Base-by-base conservation (phyloP, 2,113 vertebrate genomes). In the Apistogramma diplotaenia region DNA sequence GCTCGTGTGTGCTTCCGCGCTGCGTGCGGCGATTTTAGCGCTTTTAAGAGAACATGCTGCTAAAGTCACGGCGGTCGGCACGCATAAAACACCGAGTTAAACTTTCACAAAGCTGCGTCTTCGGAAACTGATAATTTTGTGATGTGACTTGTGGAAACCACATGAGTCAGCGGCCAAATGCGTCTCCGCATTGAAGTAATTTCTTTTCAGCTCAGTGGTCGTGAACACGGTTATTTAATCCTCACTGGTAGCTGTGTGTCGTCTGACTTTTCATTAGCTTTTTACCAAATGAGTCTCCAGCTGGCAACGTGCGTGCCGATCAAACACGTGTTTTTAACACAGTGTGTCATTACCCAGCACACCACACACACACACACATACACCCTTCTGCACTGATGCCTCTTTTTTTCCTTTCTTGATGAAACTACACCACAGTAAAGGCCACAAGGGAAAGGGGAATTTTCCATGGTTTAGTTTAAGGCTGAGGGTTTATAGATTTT, bases 261-360 rank as follows among this genome's bases (percentile, higher is more conserved):
- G 16, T 62, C 46, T n/a, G 8, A 74, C 71, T 85, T 82, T 75
- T 84, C 29, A 53, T 72, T 25, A n/a, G 27, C 57, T 82, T 35
- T 75, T 79, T 13, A 71, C 58, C 27, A 37, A 61, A 37, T 8
- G 37, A 33, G 75, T 35, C 60, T 71, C 73, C 76, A 85, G 75
- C 85, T 85, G 72, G 61, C 6, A 19, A 70, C 76, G 18, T 25
- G 18, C 25, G 35, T 46, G 5, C 62, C 49, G 84, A 89, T 89
- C 87, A 90, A 84, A 89, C 87, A 78, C 89, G 77, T 31, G 73
- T 83, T 84, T 86, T 83, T 80, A 78, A 76, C 84, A 37, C 74
- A 87, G 85, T 70, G 75, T 93, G 29, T 94, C 85, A 94, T 94
- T 93, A 93, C 56, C 31, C 62, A 3, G 59, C 46, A 84, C 35